Percentiles rank a stretch among this genome's conserved stretches.
These are phyloP conservation scores for Cossypha heuglini DNA, from an alignment of 2,797 vertebrate species.

Conservation along the genomic window DNA sequence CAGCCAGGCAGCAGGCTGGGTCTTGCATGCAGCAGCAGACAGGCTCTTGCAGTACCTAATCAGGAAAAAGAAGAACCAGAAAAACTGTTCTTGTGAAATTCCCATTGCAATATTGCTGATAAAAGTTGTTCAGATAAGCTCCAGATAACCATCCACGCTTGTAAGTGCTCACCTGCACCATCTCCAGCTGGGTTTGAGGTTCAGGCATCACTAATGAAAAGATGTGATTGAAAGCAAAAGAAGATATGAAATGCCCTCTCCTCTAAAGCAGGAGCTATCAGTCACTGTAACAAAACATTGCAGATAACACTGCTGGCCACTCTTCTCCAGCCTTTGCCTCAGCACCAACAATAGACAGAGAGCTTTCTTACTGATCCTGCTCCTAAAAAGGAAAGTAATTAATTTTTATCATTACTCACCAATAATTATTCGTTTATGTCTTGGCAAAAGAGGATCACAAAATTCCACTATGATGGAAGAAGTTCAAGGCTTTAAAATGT, in stretches of 20 bases:
- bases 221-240: slow-evolving; percentile 32
- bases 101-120: slow-evolving; percentile 1
- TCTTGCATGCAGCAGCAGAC: background rate
- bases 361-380: background rate
- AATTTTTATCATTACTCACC: background rate
- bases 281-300: slow-evolving; percentile 1
- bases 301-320: slow-evolving; percentile 13
- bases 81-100: slow-evolving; percentile 17
- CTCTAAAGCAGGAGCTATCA: slow-evolving; percentile 15
- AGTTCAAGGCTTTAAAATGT: background rate
- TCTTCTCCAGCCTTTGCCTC: background rate
- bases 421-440: slow-evolving; percentile 21
- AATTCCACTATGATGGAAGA: background rate
- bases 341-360: background rate
- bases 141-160: slow-evolving; percentile 43
- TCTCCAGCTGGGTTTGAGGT: slow-evolving; percentile 47
- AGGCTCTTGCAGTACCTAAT: background rate
- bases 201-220: slow-evolving; percentile 51
- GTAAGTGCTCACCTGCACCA: slow-evolving; percentile 35
- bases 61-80: background rate
- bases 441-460: background rate
- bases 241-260: slow-evolving; percentile 17
- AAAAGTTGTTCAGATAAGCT: slow-evolving; percentile 44
- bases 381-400: background rate
- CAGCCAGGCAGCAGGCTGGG: background rate